phyloP scores from a whole-genome alignment of 2,888 invertebrate species.

The Oscheius myriophilus region DNA sequence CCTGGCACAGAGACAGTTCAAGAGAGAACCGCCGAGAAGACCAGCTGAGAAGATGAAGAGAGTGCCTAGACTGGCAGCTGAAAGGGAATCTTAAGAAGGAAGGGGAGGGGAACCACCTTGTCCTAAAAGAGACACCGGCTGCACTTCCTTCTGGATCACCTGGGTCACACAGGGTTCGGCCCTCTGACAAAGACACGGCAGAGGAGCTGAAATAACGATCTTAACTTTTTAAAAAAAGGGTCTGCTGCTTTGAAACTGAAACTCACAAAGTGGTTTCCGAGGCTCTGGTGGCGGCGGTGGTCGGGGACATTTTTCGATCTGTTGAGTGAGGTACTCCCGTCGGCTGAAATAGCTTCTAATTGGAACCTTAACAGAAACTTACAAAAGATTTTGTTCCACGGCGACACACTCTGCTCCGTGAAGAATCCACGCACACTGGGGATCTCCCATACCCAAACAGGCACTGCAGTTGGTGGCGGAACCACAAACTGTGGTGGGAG shows the following conservation, averaged over 20 bases:
- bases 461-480: constrained; percentile 36
- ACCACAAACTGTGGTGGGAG: constrained; percentile 40
- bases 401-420: constrained; percentile 38
- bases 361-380: constrained; percentile 13
- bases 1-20: constrained; percentile 35
- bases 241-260: no score
- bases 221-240: no score
- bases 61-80: constrained; percentile 31
- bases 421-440: constrained; percentile 51
- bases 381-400: constrained; percentile 30
- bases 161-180: constrained; percentile 42
- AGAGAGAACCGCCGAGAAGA: constrained; percentile 34
- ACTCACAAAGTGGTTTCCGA: not conserved
- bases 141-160: constrained; percentile 48
- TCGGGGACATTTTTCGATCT: constrained; percentile 14
- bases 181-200: constrained; percentile 32
- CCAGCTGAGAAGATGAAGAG: constrained; percentile 37
- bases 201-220: not conserved
- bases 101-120: not conserved
- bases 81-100: constrained; percentile 6
- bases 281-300: not conserved
- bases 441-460: constrained; percentile 44
- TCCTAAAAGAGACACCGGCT: constrained; percentile 14
- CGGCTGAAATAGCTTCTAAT: no score
- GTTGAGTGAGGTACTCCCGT: constrained; percentile 23